Base-by-base conservation (phyloP, 2,888 invertebrate species). In the Stenolophus ochropezus region DNA sequence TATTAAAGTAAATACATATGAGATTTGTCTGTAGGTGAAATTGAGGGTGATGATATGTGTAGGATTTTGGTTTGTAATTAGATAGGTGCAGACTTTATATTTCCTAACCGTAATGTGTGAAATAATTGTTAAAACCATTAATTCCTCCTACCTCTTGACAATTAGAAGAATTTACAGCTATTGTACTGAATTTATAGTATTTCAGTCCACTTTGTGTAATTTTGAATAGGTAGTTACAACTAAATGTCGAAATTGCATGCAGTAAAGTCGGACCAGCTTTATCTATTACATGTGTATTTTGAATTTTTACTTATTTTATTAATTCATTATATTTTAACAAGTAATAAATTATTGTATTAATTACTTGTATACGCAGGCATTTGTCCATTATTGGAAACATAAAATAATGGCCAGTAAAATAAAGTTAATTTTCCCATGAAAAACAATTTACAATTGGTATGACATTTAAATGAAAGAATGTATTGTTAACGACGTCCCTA, bases 401-500 rank as follows among this genome's bases (percentile, higher is more conserved):
- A 42, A 42, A 42, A 0, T 42, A 42, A 42, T 11, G 33, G 33
- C 1, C 33, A 8, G 33, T 42, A 42, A 11, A 42, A 42, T 42
- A 42, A 42, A 42, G 33, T 42, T 42, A 42, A 42, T 42, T 42
- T 42, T 42, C 33, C 33, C 33, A 42, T 42, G 33, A 42, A 42
- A 42, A 42, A 42, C 33, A 42, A 42, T 42, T 42, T 42, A 42
- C 33, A 42, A 42, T 42, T 42, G 33, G 5, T 33, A 27, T 69
- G 65, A 69, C 65, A 69, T 69, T 69, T 69, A 21, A 69, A 69
- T 33, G 14, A 69, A 69, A 33, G 65, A 69, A 69, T 69, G 65
- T 69, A 33, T 69, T 33, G 65, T 69, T 27, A 69, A 69, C 33
- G 27, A 33, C 27, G 33, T 69, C 33, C 14, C 65, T 69, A 69